Evolutionary conservation across 1,140 invertebrate genomes (phyloP).

Genomic region (Nasonia giraulti): DNA sequence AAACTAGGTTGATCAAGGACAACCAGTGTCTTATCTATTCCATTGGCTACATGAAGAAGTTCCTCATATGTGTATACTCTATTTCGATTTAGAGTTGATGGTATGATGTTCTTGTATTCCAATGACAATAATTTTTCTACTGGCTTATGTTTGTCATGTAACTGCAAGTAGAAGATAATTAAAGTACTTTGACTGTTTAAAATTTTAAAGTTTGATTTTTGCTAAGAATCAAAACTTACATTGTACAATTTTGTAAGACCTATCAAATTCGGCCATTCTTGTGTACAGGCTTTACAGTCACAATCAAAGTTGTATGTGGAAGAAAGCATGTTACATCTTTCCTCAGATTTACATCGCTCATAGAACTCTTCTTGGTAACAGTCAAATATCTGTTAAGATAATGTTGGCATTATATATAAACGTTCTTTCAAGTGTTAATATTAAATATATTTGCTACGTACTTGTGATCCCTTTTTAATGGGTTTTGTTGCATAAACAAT

Average conservation of each 20-base stretch:
- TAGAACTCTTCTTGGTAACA: background rate
- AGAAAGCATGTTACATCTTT: background rate
- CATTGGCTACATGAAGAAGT: background rate
- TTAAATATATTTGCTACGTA: background rate
- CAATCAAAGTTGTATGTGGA: background rate
- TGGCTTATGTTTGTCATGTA: background rate
- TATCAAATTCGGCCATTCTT: background rate
- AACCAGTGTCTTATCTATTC: background rate
- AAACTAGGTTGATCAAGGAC: background rate
- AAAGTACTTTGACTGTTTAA: too few species aligned
- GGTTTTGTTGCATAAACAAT: background rate
- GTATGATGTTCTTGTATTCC: background rate
- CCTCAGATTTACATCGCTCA: background rate
- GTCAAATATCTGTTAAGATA: background rate
- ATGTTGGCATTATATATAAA: background rate
- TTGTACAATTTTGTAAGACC: background rate
- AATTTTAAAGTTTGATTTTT: too few species aligned
- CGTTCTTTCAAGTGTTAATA: background rate
- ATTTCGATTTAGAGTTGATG: background rate
- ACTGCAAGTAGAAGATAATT: background rate
- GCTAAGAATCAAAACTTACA: background rate
- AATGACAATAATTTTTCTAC: background rate
- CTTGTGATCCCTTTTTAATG: constrained; percentile 6
- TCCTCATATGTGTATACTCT: background rate
- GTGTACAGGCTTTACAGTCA: background rate